Percentiles rank a stretch among this genome's conserved stretches.
Conservation (phyloP, 2,797 vertebrate species). For the Acrossocheilus fasciatus region DNA sequence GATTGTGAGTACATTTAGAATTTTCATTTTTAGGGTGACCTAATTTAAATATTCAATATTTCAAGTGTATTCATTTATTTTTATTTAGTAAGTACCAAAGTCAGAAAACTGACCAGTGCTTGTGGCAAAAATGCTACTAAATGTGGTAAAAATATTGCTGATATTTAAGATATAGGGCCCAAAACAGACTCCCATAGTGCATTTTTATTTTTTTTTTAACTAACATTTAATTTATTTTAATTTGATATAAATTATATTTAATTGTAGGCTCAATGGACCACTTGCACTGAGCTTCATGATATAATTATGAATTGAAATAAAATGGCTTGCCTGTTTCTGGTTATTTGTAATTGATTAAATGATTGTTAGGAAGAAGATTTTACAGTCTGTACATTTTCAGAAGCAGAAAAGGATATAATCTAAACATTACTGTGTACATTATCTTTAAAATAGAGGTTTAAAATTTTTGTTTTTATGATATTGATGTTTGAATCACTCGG, state of each 20-base stretch:
- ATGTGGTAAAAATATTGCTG: neutral
- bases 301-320: neutral
- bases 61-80: neutral
- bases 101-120: neutral
- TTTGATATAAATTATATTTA: neutral
- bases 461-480: neutral
- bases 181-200: neutral
- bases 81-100: neutral
- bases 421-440: neutral
- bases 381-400: neutral
- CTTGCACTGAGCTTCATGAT: neutral
- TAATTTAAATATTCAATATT: conserved; percentile 1
- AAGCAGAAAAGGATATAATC: neutral
- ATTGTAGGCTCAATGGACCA: neutral
- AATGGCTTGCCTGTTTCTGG: neutral
- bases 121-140: neutral
- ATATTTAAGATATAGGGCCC: neutral
- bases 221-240: neutral
- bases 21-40: neutral
- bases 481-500: neutral
- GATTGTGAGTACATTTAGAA: neutral
- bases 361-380: neutral
- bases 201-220: neutral
- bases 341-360: neutral
- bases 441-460: neutral